Evolutionary conservation across 2,888 invertebrate genomes (phyloP), one percentile per base, ranked within the genome.

Genomic region (Oscheius sp.): DNA sequence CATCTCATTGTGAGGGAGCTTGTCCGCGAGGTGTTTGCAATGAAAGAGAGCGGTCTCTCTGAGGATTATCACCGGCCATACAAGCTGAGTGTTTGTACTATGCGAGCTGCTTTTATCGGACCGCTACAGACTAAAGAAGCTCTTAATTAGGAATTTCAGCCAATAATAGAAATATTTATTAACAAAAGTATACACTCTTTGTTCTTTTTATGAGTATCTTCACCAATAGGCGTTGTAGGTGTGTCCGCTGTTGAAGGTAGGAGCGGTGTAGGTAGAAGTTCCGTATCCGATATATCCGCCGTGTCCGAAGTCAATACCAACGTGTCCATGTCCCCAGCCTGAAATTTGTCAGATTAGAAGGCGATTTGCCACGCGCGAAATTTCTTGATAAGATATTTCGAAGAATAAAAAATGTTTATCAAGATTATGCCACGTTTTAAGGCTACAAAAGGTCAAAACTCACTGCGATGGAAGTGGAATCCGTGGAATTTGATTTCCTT

Each of bases 401-500:
- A 15, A 37, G 37, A 57, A 34, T 57, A 33, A 20, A 10, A 17
- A n/a, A 6, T 37, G 57, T 37, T 52, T 52, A 27, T 39, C n/a
- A 37, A n/a, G 39, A 34, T 57, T 55, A 4, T 34, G 25, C 37
- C 57, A 57, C 57, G 57, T 57, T 37, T 34, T 6, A 33, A 0
- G 10, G 20, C 20, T 39, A 37, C 1, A 45, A 42, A 42, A n/a
- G 23, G 20, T n/a, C 25, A 6, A 29, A 42, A 61, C 61, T 37
- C 33, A 65, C 65, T 50, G 45, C 52, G 61, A 33, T 34, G 69
- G 75, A 79, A 81, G 68, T 74, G 76, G 76, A 81, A 81, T 46
- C 76, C 80, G 58, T 80, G 76, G 65, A 80, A 81, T 68, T 76
- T 73, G 58, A 81, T 73, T 65, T 78, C 72, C 48, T 80, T 75